Evolutionary conservation across 2,888 invertebrate genomes (phyloP).

Genomic region (Diplazon laetatorius): DNA sequence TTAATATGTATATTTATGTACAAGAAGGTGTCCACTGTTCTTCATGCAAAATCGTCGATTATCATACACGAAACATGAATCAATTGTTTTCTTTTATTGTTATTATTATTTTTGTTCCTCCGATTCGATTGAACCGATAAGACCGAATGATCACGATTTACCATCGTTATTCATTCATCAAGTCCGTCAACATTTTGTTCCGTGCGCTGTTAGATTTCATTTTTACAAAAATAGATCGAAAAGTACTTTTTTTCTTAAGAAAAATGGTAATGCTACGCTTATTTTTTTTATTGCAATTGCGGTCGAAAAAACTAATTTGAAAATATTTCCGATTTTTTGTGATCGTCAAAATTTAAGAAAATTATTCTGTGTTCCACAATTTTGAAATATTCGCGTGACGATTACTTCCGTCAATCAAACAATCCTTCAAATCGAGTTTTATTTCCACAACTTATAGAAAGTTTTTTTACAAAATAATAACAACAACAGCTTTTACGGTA

Average conservation of each 20-base stretch:
- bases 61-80: slow-evolving; percentile 34
- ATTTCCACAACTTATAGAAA: too few relatives aligned
- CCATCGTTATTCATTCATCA: not conserved
- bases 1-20: slow-evolving; percentile 52
- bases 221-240: slow-evolving; percentile 1
- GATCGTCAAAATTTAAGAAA: too few relatives aligned
- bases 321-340: too few relatives aligned
- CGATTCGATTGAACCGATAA: not conserved
- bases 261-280: too few relatives aligned
- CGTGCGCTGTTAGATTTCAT: slow-evolving; percentile 7
- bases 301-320: too few relatives aligned
- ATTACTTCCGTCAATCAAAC: too few relatives aligned
- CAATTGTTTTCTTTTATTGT: slow-evolving; percentile 46
- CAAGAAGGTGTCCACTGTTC: slow-evolving; percentile 21
- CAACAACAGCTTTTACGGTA: too few relatives aligned
- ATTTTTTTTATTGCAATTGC: not conserved
- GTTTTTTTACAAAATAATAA: too few relatives aligned
- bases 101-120: slow-evolving; percentile 27
- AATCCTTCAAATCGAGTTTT: too few relatives aligned
- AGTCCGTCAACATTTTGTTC: too few relatives aligned
- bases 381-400: too few relatives aligned
- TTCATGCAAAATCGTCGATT: slow-evolving; percentile 50
- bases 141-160: slow-evolving; percentile 32
- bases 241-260: slow-evolving; percentile 14
- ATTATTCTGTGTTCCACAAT: too few relatives aligned